Evolutionary conservation across 2,888 invertebrate species (phyloP), one percentile per base, ranked within the genome.

Genomic region (Tiliacea aurago): DNA sequence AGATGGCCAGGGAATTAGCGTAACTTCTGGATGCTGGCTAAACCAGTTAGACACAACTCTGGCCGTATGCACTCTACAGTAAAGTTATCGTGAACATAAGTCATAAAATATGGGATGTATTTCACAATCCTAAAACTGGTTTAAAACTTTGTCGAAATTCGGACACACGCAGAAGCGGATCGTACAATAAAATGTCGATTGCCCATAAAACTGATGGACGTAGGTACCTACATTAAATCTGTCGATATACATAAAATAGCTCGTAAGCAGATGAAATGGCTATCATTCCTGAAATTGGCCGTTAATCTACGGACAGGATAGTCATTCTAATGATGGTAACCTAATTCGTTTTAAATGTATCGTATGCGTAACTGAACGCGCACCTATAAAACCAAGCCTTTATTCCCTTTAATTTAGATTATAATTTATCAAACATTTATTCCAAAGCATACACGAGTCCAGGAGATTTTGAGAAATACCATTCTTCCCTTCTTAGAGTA

Each of bases 151-250:
- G 56, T 47, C 43, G 13, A 69, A 45, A 67, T 67, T 70, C n/a
- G 28, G 41, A 49, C 55, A 71, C 37, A 65, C 18, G 49, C 71
- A 71, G 58, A 70, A 64, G 51, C 61, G 61, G 37, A 18, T 55
- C 58, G 20, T 69, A 69, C 59, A 62, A 77, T 84, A 83, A 85
- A 84, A 80, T 59, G 6, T 51, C 63, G 67, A 85, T 83, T 71
- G 80, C 65, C 63, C 64, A 81, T 86, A 83, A 86, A 86, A 62
- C 73, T 84, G 73, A 86, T 85, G 76, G 81, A 73, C n/a, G 55
- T 33, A 45, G 23, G 23, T 45, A 49, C n/a, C 75, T 45, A 62
- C 66, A 81, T 80, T 77, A 81, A 84, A 86, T 74, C 76, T 78
- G 73, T 70, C 76, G 76, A 80, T 80, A 71, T 45, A 76, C 71